Evolutionary conservation across 2,113 vertebrate genomes (phyloP), one percentile per base, ranked within the genome.

Genomic region (Sebastes fasciatus): DNA sequence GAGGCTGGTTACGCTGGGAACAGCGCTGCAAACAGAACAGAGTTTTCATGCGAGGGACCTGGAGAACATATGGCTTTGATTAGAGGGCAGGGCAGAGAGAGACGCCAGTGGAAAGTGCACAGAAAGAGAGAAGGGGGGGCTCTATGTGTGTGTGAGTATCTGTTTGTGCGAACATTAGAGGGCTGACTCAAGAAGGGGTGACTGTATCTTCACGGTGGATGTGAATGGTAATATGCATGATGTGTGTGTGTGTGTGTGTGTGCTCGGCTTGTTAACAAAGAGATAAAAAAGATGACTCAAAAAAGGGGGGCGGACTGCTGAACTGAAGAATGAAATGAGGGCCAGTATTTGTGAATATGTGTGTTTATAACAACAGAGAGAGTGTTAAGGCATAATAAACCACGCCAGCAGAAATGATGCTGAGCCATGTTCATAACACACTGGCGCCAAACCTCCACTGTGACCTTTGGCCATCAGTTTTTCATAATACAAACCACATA

Each of bases 1-100:
- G 76, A 74, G 46, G 79, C 48, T 77, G 78, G 60, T 69, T 79
- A 62, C 40, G 49, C 21, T 52, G 71, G 61, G 69, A 85, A 70
- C 67, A 61, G 45, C 8, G 49, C 82, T 88, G 88, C 73, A 74
- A 91, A 89, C 92, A 91, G 79, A 92, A 88, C 75, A 84, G 83
- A 89, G 83, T 86, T 26, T 92, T 93, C 89, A 94, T 92, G 87
- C 83, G 10, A 88, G 70, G 54, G 75, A 90, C 84, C 82, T 83
- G 87, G 82, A 64, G 90, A 91, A 91, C 94, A 94, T 93, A 89
- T 95, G 94, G 92, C 88, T 94, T 90, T 93, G 92, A 93, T 95
- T 94, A 94, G 82, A 85, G 91, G 79, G 91, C 84, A 85, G 74
- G 86, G 90, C 83, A 82, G 77, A 80, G 68, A 81, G 76, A 86